phyloP scores from a whole-genome alignment of 2,888 invertebrate species.

The Sarcophaga subvicina region DNA sequence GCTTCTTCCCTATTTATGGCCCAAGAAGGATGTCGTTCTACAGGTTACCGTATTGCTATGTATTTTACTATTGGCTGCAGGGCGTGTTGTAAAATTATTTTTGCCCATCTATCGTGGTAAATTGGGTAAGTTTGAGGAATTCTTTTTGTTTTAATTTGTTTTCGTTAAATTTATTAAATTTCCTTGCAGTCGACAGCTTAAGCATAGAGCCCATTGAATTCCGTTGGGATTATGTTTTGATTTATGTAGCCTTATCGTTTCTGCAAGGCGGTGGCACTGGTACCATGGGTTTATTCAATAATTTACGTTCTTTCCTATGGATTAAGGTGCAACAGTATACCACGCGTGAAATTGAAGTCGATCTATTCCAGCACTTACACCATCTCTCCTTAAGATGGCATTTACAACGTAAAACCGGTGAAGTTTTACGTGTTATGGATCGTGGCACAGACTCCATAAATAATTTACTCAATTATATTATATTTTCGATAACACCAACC shows the following conservation, averaged over 20 bases:
- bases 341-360: conserved; percentile 94
- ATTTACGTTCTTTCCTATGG: conserved; percentile 95
- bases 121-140: conserved; percentile 87
- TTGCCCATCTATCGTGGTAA: conserved; percentile 96
- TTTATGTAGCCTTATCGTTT: conserved; percentile 94
- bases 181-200: conserved; percentile 90
- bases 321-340: conserved; percentile 98
- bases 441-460: conserved; percentile 98
- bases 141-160: neutral
- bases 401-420: conserved; percentile 96
- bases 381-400: conserved; percentile 97
- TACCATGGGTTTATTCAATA: conserved; percentile 95
- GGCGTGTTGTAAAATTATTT: conserved; percentile 93
- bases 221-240: conserved; percentile 94
- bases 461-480: conserved; percentile 93
- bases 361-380: conserved; percentile 94
- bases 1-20: conserved; percentile 97
- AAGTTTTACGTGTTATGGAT: conserved; percentile 98
- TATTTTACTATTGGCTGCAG: conserved; percentile 88
- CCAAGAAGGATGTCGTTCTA: conserved; percentile 88
- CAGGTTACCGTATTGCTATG: conserved; percentile 93
- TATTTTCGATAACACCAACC: conserved; percentile 97
- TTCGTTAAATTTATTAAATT: neutral
- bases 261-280: conserved; percentile 97
- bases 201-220: conserved; percentile 84